Evolutionary conservation across 2,888 invertebrate genomes (phyloP).

Genomic region (Keiferia lycopersicella): DNA sequence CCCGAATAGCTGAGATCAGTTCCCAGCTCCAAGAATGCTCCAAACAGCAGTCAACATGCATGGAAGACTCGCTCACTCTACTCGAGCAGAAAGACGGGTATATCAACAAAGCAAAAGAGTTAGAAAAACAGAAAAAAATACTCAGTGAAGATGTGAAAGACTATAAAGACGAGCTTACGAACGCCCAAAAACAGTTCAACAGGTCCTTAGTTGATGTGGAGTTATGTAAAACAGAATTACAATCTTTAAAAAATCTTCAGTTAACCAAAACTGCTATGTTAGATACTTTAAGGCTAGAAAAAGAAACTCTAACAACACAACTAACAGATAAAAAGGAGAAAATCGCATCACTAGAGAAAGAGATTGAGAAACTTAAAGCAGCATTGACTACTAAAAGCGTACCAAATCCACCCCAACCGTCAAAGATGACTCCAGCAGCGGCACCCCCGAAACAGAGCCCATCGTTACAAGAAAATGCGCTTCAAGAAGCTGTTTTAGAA

Average conservation of each 20-base stretch:
- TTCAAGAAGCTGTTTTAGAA: slow-evolving; percentile 67
- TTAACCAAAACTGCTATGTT: slow-evolving; percentile 69
- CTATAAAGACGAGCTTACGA: slow-evolving; percentile 54
- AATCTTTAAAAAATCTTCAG: slow-evolving; percentile 74
- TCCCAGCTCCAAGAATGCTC: slow-evolving; percentile 70
- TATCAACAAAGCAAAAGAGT: slow-evolving; percentile 60
- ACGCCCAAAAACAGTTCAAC: slow-evolving; percentile 65
- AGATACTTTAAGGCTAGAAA: slow-evolving; percentile 71
- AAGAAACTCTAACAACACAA: slow-evolving; percentile 65
- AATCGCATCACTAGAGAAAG: slow-evolving; percentile 68
- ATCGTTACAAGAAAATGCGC: slow-evolving; percentile 50
- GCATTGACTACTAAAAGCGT: slow-evolving; percentile 66
- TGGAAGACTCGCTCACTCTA: slow-evolving; percentile 68
- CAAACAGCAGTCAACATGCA: slow-evolving; percentile 65
- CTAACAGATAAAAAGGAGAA: slow-evolving; percentile 64
- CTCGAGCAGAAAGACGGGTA: slow-evolving; percentile 67
- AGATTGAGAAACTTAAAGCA: slow-evolving; percentile 60
- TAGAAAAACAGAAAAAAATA: slow-evolving; percentile 61
- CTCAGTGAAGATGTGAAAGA: slow-evolving; percentile 56
- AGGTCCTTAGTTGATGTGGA: slow-evolving; percentile 65
- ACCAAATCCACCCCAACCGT: slow-evolving; percentile 49
- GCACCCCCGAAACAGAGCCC: slow-evolving; percentile 67
- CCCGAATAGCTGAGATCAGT: slow-evolving; percentile 59
- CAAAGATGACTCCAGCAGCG: slow-evolving; percentile 67
- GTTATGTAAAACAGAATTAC: slow-evolving; percentile 70